These are phyloP conservation scores for Drosophila neonasuta DNA, from an alignment of 2,888 invertebrate species.

Conservation along the genomic window DNA sequence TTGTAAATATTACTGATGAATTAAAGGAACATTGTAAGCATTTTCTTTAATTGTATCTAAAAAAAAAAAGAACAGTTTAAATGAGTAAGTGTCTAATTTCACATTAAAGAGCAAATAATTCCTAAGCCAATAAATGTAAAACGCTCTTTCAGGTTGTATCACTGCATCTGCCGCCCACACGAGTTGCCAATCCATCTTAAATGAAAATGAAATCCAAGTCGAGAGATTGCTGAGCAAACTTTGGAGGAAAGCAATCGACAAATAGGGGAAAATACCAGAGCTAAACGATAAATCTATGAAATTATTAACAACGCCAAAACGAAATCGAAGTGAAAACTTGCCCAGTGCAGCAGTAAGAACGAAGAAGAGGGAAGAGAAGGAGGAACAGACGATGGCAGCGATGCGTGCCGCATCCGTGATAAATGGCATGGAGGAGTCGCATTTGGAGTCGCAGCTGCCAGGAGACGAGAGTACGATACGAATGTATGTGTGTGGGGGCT, in stretches of 20 bases:
- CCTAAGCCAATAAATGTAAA: background rate
- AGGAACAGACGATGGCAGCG: constrained; percentile 18
- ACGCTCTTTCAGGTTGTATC: background rate
- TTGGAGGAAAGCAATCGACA: constrained; percentile 26
- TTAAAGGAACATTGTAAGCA: too few species aligned
- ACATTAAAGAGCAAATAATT: background rate
- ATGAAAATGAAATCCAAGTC: constrained; percentile 44
- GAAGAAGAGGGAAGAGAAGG: background rate
- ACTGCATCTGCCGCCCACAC: background rate
- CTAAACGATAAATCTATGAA: constrained; percentile 67
- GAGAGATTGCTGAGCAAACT: constrained; percentile 9
- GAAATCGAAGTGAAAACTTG: constrained; percentile 53
- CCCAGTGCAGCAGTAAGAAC: constrained; percentile 4
- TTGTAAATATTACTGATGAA: too few species aligned
- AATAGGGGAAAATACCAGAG: constrained; percentile 28
- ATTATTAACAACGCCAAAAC: constrained; percentile 64
- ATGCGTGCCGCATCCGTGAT: constrained; percentile 41
- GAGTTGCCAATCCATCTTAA: constrained; percentile 49
- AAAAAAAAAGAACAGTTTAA: too few species aligned
- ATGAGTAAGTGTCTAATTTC: too few species aligned
- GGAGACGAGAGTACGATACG: background rate
- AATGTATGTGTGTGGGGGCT: constrained; percentile 51
- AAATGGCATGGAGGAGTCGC: constrained; percentile 40
- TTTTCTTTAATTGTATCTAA: too few species aligned
- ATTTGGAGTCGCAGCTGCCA: constrained; percentile 25